Evolutionary conservation across 2,113 vertebrate species (phyloP), one percentile per base, ranked within the genome.

Genomic region (Mustelus asterias): DNA sequence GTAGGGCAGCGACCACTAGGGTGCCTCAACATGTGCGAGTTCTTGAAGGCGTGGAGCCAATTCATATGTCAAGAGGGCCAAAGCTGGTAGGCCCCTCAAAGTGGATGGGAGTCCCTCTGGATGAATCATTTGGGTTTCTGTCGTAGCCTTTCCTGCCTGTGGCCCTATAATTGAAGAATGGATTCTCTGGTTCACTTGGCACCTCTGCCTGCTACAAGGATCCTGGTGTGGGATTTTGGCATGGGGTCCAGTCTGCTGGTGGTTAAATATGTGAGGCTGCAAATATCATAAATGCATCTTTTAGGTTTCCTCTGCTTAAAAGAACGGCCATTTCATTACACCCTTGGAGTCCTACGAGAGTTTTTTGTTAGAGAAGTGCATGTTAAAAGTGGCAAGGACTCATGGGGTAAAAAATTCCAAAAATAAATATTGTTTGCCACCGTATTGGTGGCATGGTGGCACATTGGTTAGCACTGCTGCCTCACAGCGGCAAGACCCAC

Each of bases 341-440:
- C 65, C 37, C 29, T 37, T 20, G 37, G 37, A 41, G 63, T 48
- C 94, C 44, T 72, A 29, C 65, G 18, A 14, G 41, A 72, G 22
- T 8, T 72, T 76, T 41, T 76, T 63, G 0, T 33, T 33, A 72
- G 29, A 95, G 41, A 69, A 95, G 76, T 95, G 94, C 44, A 54
- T 29, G 70, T 33, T 44, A 54, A 72, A 48, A 7, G 22, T 48
- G 44, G 65, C 22, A 95, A 41, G 69, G 92, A 67, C 92, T 16
- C 60, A 67, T 10, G 2, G 60, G 70, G 16, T 37, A 93, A 95
- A 95, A 54, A 95, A 76, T 33, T 72, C 7, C 44, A 26, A 54
- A 95, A 72, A 76, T 95, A 95, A 93, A 90, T 90, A 90, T 89
- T 26, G 94, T 44, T 95, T 44, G 48, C 48, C 48, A 54, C 48